These are phyloP conservation scores for Butorides virescens DNA, from an alignment of 2,113 vertebrate genomes.

Conservation along the genomic window DNA sequence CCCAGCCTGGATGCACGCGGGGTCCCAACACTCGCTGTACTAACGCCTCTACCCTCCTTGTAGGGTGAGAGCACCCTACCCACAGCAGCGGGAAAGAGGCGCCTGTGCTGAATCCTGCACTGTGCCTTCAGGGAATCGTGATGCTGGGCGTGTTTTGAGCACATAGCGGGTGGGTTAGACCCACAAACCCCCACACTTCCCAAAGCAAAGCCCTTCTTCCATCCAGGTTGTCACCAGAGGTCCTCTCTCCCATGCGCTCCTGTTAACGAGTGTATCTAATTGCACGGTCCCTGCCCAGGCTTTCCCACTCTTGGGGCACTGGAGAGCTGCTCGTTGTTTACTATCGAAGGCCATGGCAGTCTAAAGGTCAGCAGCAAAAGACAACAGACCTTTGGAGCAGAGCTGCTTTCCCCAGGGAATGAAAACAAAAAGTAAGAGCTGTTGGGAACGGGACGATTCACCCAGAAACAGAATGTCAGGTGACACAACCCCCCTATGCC, in stretches of 20 bases:
- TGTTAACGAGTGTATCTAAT: background rate
- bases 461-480: background rate
- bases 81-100: background rate
- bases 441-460: background rate
- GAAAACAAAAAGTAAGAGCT: background rate
- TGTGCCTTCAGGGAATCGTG: background rate
- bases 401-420: background rate
- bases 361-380: constrained; percentile 31
- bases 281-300: background rate
- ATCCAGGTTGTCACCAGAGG: background rate
- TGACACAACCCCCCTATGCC: accelerated
- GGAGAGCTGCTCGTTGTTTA: background rate
- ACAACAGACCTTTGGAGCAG: constrained; percentile 49
- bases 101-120: background rate
- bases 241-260: background rate
- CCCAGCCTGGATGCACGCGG: accelerated
- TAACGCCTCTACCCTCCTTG: accelerated
- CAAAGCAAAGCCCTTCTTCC: background rate
- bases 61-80: background rate
- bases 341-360: background rate
- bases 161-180: background rate
- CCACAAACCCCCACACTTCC: background rate
- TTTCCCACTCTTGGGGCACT: background rate
- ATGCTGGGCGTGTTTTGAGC: background rate
- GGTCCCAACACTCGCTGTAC: accelerated